A percentile compares a stretch with the other conserved stretches of the same genome.
These are phyloP conservation scores for Platanista minor DNA, from an alignment of 2,113 vertebrate genomes.

Conservation along the genomic window DNA sequence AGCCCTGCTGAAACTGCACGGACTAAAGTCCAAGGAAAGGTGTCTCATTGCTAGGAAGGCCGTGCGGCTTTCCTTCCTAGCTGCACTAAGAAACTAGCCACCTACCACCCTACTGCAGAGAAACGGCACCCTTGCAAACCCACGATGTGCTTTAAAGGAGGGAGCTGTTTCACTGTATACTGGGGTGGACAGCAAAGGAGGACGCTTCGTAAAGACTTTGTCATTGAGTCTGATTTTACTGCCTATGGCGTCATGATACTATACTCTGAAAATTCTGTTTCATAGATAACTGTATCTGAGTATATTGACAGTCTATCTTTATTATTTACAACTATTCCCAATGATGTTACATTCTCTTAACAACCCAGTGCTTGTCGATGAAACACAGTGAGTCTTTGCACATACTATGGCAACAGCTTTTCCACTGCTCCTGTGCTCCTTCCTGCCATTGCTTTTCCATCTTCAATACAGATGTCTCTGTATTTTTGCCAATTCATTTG, in stretches of 20 bases:
- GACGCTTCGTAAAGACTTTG: not conserved
- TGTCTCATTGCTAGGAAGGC: not conserved
- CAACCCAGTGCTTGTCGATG: not conserved
- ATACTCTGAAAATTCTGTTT: not conserved
- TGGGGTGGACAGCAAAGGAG: not conserved
- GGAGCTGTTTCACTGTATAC: not conserved
- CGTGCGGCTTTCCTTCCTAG: not conserved
- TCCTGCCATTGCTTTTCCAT: conserved; percentile 39
- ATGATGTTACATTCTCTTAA: conserved; percentile 23
- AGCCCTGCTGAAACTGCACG: not conserved
- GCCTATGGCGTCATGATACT: not conserved
- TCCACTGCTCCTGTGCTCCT: not conserved
- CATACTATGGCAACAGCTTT: not conserved
- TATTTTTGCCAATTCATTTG: conserved; percentile 62
- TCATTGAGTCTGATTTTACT: not conserved
- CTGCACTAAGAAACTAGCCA: not conserved
- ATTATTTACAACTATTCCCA: conserved; percentile 1
- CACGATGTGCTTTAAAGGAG: not conserved
- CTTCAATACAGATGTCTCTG: conserved; percentile 42
- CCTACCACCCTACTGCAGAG: not conserved
- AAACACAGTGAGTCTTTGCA: not conserved
- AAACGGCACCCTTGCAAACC: not conserved
- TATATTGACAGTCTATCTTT: not conserved
- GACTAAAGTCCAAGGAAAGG: not conserved
- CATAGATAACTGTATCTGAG: not conserved